Evolutionary conservation across 2,888 invertebrate genomes (phyloP).

Genomic region (Drosophila heteroneura): DNA sequence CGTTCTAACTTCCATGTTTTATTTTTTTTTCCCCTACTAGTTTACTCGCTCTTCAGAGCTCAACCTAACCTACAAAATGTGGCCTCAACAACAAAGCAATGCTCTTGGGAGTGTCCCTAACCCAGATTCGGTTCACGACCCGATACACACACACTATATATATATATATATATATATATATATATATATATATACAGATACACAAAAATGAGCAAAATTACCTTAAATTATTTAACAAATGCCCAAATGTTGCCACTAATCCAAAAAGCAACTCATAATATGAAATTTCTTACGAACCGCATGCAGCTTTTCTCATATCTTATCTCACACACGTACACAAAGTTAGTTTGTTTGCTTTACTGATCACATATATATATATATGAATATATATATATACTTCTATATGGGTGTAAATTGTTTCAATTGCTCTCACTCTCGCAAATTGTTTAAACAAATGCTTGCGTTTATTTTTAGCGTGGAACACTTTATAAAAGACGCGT

Average conservation of each 20-base stretch:
- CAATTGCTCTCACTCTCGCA: conserved; percentile 25
- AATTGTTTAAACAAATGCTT: conserved; percentile 68
- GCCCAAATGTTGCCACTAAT: background rate
- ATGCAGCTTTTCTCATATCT: conserved; percentile 46
- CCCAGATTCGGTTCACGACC: conserved; percentile 56
- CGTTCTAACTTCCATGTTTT: conserved; percentile 8
- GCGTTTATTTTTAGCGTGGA: conserved; percentile 29
- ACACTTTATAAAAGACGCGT: conserved; percentile 49
- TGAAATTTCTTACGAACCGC: conserved; percentile 16
- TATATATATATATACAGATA: background rate
- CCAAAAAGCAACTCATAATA: conserved; percentile 16
- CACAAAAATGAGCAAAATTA: conserved; percentile 43
- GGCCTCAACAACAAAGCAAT: conserved; percentile 12
- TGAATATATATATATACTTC: conserved; percentile 2
- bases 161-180: background rate
- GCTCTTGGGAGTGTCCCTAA: conserved; percentile 72
- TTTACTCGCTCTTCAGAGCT: conserved; percentile 6
- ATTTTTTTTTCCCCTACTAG: background rate
- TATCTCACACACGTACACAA: conserved; percentile 39
- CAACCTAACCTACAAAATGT: conserved; percentile 44
- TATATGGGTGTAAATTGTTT: conserved; percentile 23
- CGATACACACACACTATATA: conserved; percentile 16
- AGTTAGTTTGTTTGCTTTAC: conserved; percentile 49
- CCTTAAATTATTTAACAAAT: conserved; percentile 40
- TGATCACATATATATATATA: conserved; percentile 25